Evolutionary conservation across 2,797 vertebrate species (phyloP), one percentile per base, ranked within the genome.

Genomic region (Ceryle rudis): DNA sequence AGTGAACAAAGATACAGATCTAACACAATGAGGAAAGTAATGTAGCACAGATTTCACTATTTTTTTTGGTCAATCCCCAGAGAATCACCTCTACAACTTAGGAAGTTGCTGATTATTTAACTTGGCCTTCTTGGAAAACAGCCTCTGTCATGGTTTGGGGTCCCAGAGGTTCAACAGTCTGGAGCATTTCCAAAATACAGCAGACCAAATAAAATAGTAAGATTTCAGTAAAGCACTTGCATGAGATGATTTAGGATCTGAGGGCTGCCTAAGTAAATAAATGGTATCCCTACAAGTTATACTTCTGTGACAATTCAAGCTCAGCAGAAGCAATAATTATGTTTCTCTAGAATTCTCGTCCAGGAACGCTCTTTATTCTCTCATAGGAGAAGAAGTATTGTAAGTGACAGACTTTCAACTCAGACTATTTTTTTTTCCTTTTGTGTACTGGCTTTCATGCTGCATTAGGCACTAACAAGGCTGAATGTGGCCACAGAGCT

Each of bases 1-100:
- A 97, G 92, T 81, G 65, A 91, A 95, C 37, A 96, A 84, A 95
- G 79, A 86, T 62, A 79, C 54, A 77, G 23, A 83, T 71, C 41
- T 90, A 64, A 33, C 39, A 92, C 4, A 78, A 92, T 6, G 46
- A 92, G 39, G 19, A 58, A 78, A 87, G 26, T 39, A 47, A 7
- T 13, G 13, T 14, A 57, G 79, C 58, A 42, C 31, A 73, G 42
- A 54, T 58, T 66, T 83, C 31, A 33, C 25, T 58, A 26, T 26
- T 46, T 14, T 42, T 94, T 58, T 47, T 58, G 62, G 49, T 8
- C 35, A 78, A 4, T 84, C 41, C 29, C 67, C 39, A 69, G 10
- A 93, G 11, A 69, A 49, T 60, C 37, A 71, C 10, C 33, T 72
- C 54, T 73, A 42, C 10, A 62, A 37, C 31, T 89, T 62, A 67